Base-by-base conservation (phyloP, 2,113 vertebrate species). In the Ceyx melanurus region DNA sequence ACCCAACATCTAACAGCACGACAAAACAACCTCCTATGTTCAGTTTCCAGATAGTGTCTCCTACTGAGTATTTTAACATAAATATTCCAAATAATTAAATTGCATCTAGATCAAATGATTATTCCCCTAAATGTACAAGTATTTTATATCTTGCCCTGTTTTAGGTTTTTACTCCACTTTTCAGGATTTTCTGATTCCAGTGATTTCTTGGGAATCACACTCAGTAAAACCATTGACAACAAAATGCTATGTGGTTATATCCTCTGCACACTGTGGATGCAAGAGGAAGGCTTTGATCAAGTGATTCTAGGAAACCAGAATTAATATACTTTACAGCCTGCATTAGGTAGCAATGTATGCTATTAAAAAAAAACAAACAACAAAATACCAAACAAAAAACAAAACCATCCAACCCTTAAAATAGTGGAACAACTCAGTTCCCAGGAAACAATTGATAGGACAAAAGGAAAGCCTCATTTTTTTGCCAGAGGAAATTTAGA, bases 11-110 rank as follows among this genome's bases (percentile, higher is more conserved):
- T 45, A 88, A 75, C 20, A 88, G 45, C 51, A 76, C n/a, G 70
- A 66, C 6, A 58, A 81, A 15, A 8, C 13, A 80, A 67, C 51
- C 17, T 71, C 75, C 29, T 51, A 68, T 91, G 83, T 89, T 83
- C 85, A 91, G n/a, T 82, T 90, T 95, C 25, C 43, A 87, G 60
- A 76, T 56, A 92, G 78, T 28, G 33, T 78, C 46, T 90, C 96
- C 84, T 57, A 84, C 13, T 74, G 64, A 91, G 43, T 86, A 78
- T 85, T 92, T 95, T 86, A 93, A 67, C 67, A 90, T 73, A 68
- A 94, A 71, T 56, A 93, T 94, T 85, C 58, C 71, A 78, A 60
- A 83, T 64, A 81, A 93, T 10, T 8, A n/a, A 91, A 25, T 56
- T 86, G 17, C 19, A 18, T 60, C 75, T 72, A 67, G 62, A 95